These are phyloP conservation scores for Unio delphinus DNA, from an alignment of 2,888 invertebrate species.

Conservation along the genomic window DNA sequence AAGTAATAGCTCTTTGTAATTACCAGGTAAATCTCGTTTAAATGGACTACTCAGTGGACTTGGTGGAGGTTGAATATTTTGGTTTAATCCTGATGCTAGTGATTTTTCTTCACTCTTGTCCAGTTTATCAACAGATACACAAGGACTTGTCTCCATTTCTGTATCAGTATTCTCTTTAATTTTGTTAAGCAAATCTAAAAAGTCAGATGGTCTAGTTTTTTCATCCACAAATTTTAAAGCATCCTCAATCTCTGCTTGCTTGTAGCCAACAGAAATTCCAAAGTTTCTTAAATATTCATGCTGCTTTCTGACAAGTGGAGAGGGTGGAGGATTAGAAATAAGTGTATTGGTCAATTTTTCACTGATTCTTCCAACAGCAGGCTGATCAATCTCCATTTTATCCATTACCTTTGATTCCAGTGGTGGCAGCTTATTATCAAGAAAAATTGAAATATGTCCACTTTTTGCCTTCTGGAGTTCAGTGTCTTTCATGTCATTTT, in stretches of 20 bases:
- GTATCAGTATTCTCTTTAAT: slow-evolving; percentile 9
- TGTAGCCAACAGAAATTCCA: slow-evolving; percentile 43
- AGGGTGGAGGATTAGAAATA: slow-evolving; percentile 5
- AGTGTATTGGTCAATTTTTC: slow-evolving; percentile 26
- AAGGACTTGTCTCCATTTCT: not conserved
- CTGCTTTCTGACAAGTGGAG: slow-evolving; percentile 19
- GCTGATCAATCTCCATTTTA: slow-evolving; percentile 8
- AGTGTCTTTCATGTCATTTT: slow-evolving; percentile 3
- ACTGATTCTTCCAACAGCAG: slow-evolving; percentile 12
- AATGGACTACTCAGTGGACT: not conserved
- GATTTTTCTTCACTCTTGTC: not conserved
- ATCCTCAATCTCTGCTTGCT: slow-evolving; percentile 31
- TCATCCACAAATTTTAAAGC: slow-evolving; percentile 44
- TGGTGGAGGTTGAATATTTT: not conserved
- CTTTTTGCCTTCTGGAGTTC: not conserved
- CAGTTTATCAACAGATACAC: slow-evolving; percentile 8
- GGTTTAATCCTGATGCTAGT: not conserved
- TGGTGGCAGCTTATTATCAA: slow-evolving; percentile 1
- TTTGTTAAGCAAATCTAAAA: slow-evolving; percentile 37
- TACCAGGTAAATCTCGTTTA: slow-evolving; percentile 29
- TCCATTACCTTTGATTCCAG: slow-evolving; percentile 7
- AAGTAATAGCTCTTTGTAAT: slow-evolving; percentile 39
- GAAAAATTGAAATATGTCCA: too few species aligned
- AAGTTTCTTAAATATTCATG: slow-evolving; percentile 38
- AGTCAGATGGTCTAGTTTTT: slow-evolving; percentile 49